Percentiles rank a stretch among this genome's conserved stretches.
Evolutionary conservation across 2,113 vertebrate species (phyloP).

Genomic region (Platysternon megacephalum): DNA sequence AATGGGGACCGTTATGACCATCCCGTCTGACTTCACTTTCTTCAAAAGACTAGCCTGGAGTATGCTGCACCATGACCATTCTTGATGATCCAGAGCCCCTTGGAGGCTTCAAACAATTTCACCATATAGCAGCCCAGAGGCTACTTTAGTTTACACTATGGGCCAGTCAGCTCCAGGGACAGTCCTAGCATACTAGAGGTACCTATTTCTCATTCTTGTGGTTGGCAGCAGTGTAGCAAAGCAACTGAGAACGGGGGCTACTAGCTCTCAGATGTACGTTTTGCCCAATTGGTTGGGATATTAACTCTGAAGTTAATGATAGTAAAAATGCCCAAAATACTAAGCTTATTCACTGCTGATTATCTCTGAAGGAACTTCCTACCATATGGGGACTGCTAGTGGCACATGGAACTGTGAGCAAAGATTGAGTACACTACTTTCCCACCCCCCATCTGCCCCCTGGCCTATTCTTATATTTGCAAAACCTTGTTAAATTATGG

Average conservation of each 20-base stretch:
- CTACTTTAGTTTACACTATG: background rate
- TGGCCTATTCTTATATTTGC: background rate
- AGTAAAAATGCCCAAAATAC: background rate
- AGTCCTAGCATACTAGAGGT: background rate
- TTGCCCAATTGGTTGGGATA: background rate
- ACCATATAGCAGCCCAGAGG: background rate
- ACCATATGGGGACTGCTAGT: background rate
- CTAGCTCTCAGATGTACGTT: background rate
- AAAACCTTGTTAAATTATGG: background rate
- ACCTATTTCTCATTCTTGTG: background rate
- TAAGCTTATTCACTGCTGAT: background rate
- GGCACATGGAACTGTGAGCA: background rate
- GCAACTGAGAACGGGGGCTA: background rate
- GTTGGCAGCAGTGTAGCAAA: constrained; percentile 13
- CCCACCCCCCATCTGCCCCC: background rate
- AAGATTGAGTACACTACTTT: background rate
- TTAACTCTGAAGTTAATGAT: background rate
- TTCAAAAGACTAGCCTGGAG: background rate
- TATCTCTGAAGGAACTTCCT: background rate
- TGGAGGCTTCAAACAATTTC: background rate
- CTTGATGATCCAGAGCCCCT: background rate
- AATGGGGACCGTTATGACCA: background rate
- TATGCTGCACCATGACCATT: background rate
- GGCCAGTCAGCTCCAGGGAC: background rate
- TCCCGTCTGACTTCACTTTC: background rate